phyloP scores from a whole-genome alignment of 2,113 vertebrate species.

The Pomatostomus ruficeps region DNA sequence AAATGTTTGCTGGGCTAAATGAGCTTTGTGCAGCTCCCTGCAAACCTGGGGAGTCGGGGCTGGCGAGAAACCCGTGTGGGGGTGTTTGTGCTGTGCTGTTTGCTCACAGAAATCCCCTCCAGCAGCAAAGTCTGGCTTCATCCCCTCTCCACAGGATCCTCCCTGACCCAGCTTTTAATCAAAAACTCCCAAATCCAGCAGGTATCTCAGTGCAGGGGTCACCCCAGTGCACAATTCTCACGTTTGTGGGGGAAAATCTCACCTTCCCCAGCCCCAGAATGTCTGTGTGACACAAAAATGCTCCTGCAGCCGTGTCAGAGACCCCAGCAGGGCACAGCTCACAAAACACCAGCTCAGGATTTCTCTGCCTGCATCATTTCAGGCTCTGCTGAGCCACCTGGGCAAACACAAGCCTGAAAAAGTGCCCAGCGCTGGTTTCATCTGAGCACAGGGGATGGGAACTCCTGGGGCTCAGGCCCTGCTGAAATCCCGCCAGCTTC shows the following conservation, averaged over 20 bases:
- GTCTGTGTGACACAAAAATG: not conserved
- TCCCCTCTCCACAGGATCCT: not conserved
- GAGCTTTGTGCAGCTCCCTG: not conserved
- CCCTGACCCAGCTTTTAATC: not conserved
- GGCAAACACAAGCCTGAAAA: not conserved
- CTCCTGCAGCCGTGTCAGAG: not conserved
- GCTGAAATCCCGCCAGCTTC: not conserved
- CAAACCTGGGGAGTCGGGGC: not conserved
- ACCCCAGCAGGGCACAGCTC: not conserved
- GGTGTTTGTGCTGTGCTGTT: not conserved
- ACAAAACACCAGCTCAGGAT: not conserved
- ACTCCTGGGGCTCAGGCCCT: not conserved
- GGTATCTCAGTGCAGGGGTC: not conserved
- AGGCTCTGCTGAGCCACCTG: not conserved
- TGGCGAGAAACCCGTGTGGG: not conserved
- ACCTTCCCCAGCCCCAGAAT: not conserved
- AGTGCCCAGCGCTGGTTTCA: not conserved
- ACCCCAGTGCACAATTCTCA: rapidly evolving
- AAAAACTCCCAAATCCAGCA: not conserved
- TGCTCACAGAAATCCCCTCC: not conserved
- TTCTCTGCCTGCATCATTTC: not conserved
- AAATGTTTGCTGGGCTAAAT: not conserved
- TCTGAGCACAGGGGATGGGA: not conserved
- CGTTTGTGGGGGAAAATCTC: not conserved
- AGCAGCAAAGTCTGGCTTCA: not conserved